phyloP scores from a whole-genome alignment of 92 coral and sea anemone species.

The Palythoa heliodiscus region DNA sequence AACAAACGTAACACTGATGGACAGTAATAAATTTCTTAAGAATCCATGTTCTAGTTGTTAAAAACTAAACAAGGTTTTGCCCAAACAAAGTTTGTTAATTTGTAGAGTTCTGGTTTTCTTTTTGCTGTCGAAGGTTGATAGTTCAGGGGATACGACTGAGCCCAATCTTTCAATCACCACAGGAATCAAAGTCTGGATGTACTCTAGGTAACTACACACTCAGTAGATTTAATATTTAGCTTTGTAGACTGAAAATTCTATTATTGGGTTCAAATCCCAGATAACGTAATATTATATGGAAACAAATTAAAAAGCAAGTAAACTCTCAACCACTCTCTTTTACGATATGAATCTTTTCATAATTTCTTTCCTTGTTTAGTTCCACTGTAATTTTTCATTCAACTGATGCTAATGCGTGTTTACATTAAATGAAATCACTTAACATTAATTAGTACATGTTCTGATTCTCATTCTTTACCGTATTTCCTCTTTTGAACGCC shows the following conservation, averaged over 20 bases:
- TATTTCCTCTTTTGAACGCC: background rate
- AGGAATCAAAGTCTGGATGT: conserved; percentile 9
- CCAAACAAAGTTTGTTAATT: background rate
- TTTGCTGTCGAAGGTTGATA: conserved; percentile 19
- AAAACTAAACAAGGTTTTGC: background rate
- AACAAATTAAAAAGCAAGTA: too few relatives aligned
- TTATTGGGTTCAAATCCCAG: too few relatives aligned
- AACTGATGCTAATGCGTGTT: too few relatives aligned
- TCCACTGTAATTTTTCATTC: too few relatives aligned
- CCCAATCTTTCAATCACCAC: background rate
- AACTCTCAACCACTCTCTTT: too few relatives aligned
- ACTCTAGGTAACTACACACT: background rate
- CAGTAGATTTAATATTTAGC: too few relatives aligned
- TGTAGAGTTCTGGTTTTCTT: background rate
- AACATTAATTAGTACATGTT: background rate
- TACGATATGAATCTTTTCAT: too few relatives aligned
- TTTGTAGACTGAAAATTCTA: too few relatives aligned
- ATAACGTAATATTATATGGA: too few relatives aligned
- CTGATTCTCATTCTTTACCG: background rate
- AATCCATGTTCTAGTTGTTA: background rate
- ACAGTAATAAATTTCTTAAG: too few relatives aligned
- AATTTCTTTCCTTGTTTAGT: too few relatives aligned
- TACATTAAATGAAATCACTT: too few relatives aligned
- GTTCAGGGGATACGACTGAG: conserved; percentile 48
- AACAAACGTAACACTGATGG: background rate